These are phyloP conservation scores for Orthonevra nobilis DNA, from an alignment of 2,888 invertebrate species.

Conservation along the genomic window DNA sequence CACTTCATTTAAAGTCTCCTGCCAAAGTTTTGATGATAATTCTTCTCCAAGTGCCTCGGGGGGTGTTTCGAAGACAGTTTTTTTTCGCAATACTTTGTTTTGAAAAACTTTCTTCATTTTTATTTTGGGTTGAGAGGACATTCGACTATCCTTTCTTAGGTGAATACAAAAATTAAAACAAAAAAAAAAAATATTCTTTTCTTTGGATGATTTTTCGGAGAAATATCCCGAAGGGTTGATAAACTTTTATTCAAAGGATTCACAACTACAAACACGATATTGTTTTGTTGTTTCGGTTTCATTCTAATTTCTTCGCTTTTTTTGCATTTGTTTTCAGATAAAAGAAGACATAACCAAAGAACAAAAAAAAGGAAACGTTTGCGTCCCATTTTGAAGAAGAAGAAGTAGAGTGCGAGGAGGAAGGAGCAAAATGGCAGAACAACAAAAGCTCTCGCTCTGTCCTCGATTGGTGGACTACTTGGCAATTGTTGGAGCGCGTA, in stretches of 20 bases:
- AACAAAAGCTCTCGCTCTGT: slow-evolving; percentile 90
- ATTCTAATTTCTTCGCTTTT: slow-evolving; percentile 1
- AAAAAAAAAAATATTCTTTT: neutral
- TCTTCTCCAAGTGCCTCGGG: too few species aligned
- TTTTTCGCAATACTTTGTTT: too few species aligned
- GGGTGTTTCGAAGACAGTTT: too few species aligned
- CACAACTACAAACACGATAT: too few species aligned
- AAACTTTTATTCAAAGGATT: slow-evolving; percentile 1
- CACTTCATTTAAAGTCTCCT: too few species aligned
- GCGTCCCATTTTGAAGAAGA: slow-evolving; percentile 44
- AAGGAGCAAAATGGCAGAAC: slow-evolving; percentile 81
- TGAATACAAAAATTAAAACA: neutral
- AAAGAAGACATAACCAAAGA: slow-evolving; percentile 1
- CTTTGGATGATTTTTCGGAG: neutral
- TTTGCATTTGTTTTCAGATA: slow-evolving; percentile 45
- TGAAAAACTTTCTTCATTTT: too few species aligned
- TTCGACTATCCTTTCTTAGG: too few species aligned
- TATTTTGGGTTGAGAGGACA: too few species aligned
- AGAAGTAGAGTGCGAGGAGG: slow-evolving; percentile 6
- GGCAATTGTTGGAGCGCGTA: slow-evolving; percentile 96
- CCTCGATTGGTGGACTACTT: slow-evolving; percentile 96
- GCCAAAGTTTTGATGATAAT: too few species aligned
- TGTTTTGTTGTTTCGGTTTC: too few species aligned
- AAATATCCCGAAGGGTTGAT: neutral
- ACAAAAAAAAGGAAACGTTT: slow-evolving; percentile 58